phyloP scores from a whole-genome alignment of 2,113 vertebrate species.

The Macrotis lagotis region DNA sequence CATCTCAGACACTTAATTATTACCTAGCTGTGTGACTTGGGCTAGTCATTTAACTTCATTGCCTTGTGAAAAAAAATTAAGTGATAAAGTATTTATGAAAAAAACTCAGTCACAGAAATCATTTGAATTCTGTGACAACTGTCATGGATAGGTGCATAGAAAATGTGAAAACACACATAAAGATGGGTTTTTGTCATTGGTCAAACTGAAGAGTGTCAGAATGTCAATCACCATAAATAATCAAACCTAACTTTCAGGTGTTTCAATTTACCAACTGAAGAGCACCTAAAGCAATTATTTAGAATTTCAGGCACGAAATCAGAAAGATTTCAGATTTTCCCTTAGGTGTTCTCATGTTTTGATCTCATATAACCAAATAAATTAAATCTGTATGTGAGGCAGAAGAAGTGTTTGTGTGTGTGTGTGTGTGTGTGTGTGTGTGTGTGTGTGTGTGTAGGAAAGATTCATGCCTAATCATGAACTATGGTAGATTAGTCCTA shows the following conservation, averaged over 20 bases:
- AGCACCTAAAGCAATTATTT: not conserved
- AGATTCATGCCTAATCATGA: not conserved
- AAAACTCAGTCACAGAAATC: not conserved
- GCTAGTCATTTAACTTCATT: too few species aligned
- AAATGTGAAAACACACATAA: not conserved
- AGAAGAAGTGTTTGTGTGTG: not conserved
- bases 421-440: not conserved
- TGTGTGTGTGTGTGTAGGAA: not conserved
- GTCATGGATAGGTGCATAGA: not conserved
- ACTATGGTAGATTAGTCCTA: not conserved
- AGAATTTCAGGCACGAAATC: not conserved
- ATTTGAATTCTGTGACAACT: not conserved
- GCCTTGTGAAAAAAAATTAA: too few species aligned
- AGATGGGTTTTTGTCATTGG: not conserved
- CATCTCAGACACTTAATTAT: too few species aligned
- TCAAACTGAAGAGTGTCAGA: not conserved
- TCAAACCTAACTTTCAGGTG: not conserved
- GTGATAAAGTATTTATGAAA: conserved; percentile 1
- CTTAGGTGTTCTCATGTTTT: not conserved
- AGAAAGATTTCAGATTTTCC: not conserved
- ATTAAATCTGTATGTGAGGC: not conserved
- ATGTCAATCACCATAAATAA: not conserved
- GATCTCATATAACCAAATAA: not conserved
- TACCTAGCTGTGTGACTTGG: too few species aligned
- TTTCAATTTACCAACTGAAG: not conserved